A percentile compares a stretch with the other conserved stretches of the same genome.
Conservation (phyloP, 2,888 invertebrate genomes). For the Drosophila anomelani region DNA sequence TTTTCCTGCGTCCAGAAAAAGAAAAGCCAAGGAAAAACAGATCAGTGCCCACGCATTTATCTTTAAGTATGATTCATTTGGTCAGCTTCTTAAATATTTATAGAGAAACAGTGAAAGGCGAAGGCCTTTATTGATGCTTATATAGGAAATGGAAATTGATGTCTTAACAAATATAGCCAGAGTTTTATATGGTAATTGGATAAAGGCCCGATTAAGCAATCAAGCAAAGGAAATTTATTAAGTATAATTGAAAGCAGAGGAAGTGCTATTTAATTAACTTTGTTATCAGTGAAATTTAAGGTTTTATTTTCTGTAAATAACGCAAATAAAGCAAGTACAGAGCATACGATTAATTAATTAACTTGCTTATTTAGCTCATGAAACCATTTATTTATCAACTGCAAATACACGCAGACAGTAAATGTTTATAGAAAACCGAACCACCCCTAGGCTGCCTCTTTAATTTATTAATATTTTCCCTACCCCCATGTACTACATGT, state of each 20-base stretch:
- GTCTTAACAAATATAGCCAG: constrained; percentile 25
- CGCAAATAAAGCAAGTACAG: not conserved
- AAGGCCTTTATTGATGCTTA: constrained; percentile 22
- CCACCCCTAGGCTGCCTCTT: not conserved
- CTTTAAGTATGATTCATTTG: constrained; percentile 55
- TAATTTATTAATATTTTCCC: constrained; percentile 11
- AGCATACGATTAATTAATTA: not conserved
- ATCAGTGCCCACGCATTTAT: constrained; percentile 56
- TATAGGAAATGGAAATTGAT: constrained; percentile 34
- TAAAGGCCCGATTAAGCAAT: constrained; percentile 11
- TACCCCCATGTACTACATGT: constrained; percentile 10
- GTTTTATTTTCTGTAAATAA: not conserved
- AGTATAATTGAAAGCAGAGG: not conserved
- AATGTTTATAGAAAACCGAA: constrained; percentile 9
- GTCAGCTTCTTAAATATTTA: constrained; percentile 51
- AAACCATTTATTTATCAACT: constrained; percentile 1
- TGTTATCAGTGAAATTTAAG: not conserved
- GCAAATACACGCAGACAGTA: constrained; percentile 9
- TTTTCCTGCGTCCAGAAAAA: constrained; percentile 43
- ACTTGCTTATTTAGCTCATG: not conserved
- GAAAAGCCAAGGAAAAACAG: constrained; percentile 12
- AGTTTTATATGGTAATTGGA: constrained; percentile 8
- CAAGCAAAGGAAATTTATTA: constrained; percentile 15
- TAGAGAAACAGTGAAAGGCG: constrained; percentile 50
- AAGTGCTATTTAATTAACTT: not conserved